These are phyloP conservation scores for Melanocharis versteri DNA, from an alignment of 2,113 vertebrate species.

Conservation along the genomic window DNA sequence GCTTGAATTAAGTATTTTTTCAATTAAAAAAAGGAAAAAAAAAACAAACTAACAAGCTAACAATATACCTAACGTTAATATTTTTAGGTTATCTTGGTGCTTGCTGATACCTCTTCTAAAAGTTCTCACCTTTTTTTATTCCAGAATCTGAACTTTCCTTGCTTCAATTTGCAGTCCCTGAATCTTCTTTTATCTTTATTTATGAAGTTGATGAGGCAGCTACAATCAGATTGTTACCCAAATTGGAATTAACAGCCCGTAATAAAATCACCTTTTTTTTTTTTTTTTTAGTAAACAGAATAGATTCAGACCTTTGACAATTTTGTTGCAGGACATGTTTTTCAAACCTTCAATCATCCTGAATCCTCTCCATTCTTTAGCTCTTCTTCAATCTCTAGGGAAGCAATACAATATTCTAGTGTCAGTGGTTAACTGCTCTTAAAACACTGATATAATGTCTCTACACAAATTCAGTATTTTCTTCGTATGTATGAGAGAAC, in stretches of 20 bases:
- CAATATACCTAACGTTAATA: background rate
- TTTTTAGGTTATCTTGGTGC: background rate
- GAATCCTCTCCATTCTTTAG: background rate
- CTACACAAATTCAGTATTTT: background rate
- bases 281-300: background rate
- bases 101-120: background rate
- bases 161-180: background rate
- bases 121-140: constrained; percentile 1
- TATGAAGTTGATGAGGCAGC: background rate
- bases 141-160: background rate
- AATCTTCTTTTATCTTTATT: constrained; percentile 41
- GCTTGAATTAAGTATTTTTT: background rate
- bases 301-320: background rate
- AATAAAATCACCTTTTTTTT: background rate
- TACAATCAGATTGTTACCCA: background rate
- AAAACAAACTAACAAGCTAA: background rate
- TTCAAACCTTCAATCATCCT: background rate
- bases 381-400: background rate
- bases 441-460: background rate
- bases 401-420: background rate
- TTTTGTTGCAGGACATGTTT: background rate
- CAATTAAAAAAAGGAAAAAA: background rate
- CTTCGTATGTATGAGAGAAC: background rate
- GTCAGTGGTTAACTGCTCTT: background rate
- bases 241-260: constrained; percentile 17